Evolutionary conservation across 2,113 vertebrate species (phyloP), one percentile per base, ranked within the genome.

Genomic region (Erythrocercus mccallii): DNA sequence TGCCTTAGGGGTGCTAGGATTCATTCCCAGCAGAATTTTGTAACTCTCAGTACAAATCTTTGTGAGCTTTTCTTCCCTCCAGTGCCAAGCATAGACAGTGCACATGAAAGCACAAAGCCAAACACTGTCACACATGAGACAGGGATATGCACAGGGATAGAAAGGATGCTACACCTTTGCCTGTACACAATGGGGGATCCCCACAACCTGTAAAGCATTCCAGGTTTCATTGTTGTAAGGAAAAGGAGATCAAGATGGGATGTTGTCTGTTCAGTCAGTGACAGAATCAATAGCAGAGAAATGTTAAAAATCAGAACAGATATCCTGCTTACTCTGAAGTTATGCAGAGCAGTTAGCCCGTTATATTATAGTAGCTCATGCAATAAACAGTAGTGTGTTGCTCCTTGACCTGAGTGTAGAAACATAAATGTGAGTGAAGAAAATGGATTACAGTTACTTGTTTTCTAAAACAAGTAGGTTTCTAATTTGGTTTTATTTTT

Each of bases 11-110:
- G 30, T 69, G 24, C 81, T 82, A 69, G 58, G 37, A 69, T 85
- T 28, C 54, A 57, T 91, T 93, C 57, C 82, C 79, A 86, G 30
- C 6, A 76, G 95, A 80, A 88, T 92, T 94, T 86, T 70, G 28
- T 30, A 88, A 45, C n/a, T 54, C 48, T 85, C 58, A 65, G 74
- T 72, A 94, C 83, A 82, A 94, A 72, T 40, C 62, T 72, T 80
- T 86, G 48, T 42, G 37, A 93, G 79, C 12, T 94, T 82, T 92
- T 69, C 47, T 93, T 86, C 71, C 58, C 82, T 92, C 54, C 79
- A 53, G 74, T 77, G 74, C 58, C 80, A 86, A 86, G 58, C 27
- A 38, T 18, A 82, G 61, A 54, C 9, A 45, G 42, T 5, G 23
- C 23, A 48, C 50, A 58, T 37, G 62, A 92, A 88, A 93, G 37